Conservation (phyloP, 2,888 invertebrate species). For the Andrena trimmerana region DNA sequence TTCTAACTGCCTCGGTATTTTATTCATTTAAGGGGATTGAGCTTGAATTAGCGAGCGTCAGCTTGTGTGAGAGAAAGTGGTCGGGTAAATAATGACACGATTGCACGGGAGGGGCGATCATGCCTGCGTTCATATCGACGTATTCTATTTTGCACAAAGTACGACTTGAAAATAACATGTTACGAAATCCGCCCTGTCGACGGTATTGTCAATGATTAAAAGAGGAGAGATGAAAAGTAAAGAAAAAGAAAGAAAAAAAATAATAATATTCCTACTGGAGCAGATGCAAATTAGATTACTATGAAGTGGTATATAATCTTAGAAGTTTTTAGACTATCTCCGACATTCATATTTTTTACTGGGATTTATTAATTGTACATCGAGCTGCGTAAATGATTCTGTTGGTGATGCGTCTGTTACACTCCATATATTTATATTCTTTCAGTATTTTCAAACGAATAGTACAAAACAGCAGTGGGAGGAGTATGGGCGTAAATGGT, state of each 20-base stretch:
- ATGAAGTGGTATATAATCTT: conserved; percentile 55
- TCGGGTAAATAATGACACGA: conserved; percentile 10
- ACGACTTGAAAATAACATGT: conserved; percentile 49
- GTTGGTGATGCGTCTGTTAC: conserved; percentile 60
- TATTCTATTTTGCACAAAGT: conserved; percentile 69
- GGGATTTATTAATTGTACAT: conserved; percentile 68
- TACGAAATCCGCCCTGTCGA: conserved; percentile 78
- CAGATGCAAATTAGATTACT: conserved; percentile 71
- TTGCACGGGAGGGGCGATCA: conserved; percentile 1
- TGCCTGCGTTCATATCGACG: conserved; percentile 62
- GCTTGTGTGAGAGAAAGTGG: conserved; percentile 48
- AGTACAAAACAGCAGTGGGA: conserved; percentile 69
- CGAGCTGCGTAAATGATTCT: conserved; percentile 62
- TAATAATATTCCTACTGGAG: conserved; percentile 76
- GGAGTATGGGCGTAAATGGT: conserved; percentile 36
- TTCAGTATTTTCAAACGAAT: conserved; percentile 71
- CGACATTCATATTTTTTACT: conserved; percentile 75
- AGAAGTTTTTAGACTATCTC: conserved; percentile 66
- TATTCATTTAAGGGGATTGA: conserved; percentile 5
- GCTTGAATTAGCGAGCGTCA: conserved; percentile 56
- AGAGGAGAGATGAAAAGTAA: conserved; percentile 5
- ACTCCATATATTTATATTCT: conserved; percentile 63
- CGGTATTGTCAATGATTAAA: conserved; percentile 69
- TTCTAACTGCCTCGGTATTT: conserved; percentile 4
- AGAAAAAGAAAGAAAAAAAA: neutral